These are phyloP conservation scores for Uloborus plumipes DNA, from an alignment of 2,888 invertebrate species.

Conservation along the genomic window DNA sequence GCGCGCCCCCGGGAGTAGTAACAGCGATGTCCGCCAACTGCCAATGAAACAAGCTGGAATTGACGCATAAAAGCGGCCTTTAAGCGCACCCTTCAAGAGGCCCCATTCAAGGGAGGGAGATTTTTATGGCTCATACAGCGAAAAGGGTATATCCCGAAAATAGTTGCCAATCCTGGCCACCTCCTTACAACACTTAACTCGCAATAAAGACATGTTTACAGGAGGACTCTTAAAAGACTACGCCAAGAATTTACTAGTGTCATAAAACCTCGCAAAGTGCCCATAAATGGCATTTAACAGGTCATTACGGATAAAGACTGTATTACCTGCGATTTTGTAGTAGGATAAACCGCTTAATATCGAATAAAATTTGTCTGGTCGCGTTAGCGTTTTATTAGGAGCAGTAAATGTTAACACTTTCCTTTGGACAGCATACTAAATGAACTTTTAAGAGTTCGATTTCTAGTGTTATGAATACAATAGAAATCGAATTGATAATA, in stretches of 20 bases:
- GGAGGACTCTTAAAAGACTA: constrained; percentile 37
- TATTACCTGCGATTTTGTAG: not conserved
- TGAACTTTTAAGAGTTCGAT: not conserved
- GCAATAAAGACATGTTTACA: constrained; percentile 61
- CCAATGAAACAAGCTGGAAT: constrained; percentile 32
- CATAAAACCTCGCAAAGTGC: constrained; percentile 49
- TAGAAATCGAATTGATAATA: no score
- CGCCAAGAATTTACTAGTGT: constrained; percentile 51
- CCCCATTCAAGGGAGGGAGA: constrained; percentile 13
- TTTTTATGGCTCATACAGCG: constrained; percentile 40
- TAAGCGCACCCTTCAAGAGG: constrained; percentile 14
- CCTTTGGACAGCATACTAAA: not conserved
- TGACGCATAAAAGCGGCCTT: constrained; percentile 48
- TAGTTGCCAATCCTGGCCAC: constrained; percentile 44
- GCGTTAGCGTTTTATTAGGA: constrained; percentile 25
- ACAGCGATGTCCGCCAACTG: not conserved
- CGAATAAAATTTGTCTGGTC: constrained; percentile 30
- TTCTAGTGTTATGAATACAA: no score
- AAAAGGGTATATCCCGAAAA: constrained; percentile 41
- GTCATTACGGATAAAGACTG: constrained; percentile 50
- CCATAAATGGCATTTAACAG: constrained; percentile 52
- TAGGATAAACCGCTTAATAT: constrained; percentile 38
- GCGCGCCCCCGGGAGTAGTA: not conserved
- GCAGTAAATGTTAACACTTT: constrained; percentile 31
- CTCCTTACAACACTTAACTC: constrained; percentile 57